A percentile compares a stretch with the other conserved stretches of the same genome.
Conservation (phyloP, 1,140 invertebrate species). For the Lepidurus couesii region DNA sequence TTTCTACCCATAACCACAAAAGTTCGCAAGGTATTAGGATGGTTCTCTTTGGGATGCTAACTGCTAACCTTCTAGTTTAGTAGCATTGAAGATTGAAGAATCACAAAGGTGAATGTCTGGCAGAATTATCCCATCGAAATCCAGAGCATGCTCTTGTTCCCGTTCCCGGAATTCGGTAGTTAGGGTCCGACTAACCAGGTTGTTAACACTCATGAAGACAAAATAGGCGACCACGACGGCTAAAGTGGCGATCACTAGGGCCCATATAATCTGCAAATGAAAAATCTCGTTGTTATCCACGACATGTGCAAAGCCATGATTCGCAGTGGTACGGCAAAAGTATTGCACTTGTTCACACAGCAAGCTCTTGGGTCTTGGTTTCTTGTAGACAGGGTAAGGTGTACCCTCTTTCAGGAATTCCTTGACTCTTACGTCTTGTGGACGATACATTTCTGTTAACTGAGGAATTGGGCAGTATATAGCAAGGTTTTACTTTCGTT, state of each 20-base stretch:
- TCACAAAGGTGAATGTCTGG: conserved; percentile 32
- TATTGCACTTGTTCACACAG: background rate
- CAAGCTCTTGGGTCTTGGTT: background rate
- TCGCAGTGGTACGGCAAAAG: background rate
- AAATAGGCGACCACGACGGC: background rate
- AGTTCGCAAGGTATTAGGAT: background rate
- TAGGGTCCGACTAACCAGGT: background rate
- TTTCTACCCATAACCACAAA: background rate
- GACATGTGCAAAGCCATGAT: conserved; percentile 20
- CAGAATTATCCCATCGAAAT: background rate
- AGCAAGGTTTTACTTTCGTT: too few species aligned
- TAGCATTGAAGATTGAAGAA: conserved; percentile 22
- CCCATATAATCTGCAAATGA: background rate
- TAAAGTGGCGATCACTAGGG: background rate
- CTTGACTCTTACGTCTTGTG: too few species aligned
- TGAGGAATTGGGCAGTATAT: too few species aligned
- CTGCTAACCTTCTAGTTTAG: conserved; percentile 5
- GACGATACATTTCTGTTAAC: too few species aligned
- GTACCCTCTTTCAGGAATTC: too few species aligned
- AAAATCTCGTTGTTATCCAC: background rate
- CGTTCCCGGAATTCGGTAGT: background rate
- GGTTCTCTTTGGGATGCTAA: background rate
- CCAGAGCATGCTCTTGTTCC: background rate
- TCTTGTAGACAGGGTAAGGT: background rate
- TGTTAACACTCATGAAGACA: background rate